Base-by-base conservation (phyloP, 2,797 vertebrate genomes). In the Peromyscus aztecus region DNA sequence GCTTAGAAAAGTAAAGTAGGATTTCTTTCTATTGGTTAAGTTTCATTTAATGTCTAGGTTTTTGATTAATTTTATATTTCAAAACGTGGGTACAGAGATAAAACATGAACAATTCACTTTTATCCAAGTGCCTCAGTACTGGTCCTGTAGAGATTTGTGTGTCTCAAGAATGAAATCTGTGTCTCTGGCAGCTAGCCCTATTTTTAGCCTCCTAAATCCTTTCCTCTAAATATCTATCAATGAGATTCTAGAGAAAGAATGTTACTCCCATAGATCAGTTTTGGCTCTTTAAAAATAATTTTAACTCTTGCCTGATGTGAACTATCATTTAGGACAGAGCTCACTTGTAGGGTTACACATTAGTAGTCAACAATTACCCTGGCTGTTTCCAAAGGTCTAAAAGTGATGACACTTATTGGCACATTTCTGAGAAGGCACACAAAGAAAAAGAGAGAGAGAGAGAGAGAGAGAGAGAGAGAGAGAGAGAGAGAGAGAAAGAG, bases 181-280 rank as follows among this genome's bases (percentile, higher is more conserved):
- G 9, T 91, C 84, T 91, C 83, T 83, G 71, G 93, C 94, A 93
- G 94, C 4, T 8, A 91, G 83, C 83, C 67, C 6, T 82, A 78
- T 93, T 92, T 96, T 97, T 61, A 95, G 69, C 52, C 21, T 96
- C 69, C 65, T 95, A 94, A 93, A 92, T 89, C 49, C 49, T 95
- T 91, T 92, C 82, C 82, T 96, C 76, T 93, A 95, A 94, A 96
- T 71, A 94, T 90, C 87, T 93, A 77, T 61, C 67, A 46, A 90
- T 96, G 95, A 96, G 84, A 96, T 84, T 89, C 91, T 2, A 14
- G 40, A 94, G 49, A 59, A 96, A 90, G 89, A 97, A 87, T 93
- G 55, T 65, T 92, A 81, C 67, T 96, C 49, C 67, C 78, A 61
- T 96, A 84, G 43, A 91, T 85, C 87, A 95, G 84, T 78, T 90